These are phyloP conservation scores for Sander vitreus DNA, from an alignment of 2,113 vertebrate species.

Conservation along the genomic window DNA sequence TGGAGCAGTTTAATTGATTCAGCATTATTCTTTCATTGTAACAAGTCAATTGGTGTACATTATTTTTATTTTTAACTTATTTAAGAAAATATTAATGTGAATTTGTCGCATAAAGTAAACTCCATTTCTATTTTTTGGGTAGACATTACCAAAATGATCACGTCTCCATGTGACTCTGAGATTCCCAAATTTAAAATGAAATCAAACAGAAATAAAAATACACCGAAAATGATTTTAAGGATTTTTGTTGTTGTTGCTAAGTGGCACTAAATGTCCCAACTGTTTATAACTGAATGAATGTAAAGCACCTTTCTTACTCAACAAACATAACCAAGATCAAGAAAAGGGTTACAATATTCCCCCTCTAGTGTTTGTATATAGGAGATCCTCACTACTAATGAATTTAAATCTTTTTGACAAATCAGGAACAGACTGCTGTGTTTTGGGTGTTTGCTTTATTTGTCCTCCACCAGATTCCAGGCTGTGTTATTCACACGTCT, in stretches of 20 bases:
- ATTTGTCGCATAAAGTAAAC: not conserved
- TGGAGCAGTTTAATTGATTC: not conserved
- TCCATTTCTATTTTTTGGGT: not conserved
- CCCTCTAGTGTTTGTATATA: not conserved
- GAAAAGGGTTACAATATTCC: not conserved
- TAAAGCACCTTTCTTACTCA: not conserved
- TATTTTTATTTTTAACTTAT: not conserved
- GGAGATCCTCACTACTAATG: not conserved
- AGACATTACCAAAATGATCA: not conserved
- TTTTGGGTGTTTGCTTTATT: not conserved
- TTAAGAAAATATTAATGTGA: not conserved
- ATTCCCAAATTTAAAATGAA: not conserved
- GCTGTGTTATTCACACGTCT: constrained; percentile 40
- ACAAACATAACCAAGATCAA: not conserved
- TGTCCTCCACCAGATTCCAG: constrained; percentile 28
- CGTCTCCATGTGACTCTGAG: not conserved
- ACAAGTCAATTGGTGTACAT: not conserved
- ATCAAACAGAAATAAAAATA: not conserved
- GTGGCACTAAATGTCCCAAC: not conserved
- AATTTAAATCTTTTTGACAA: not conserved
- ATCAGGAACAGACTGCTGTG: not conserved
- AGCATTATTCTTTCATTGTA: too few relatives aligned
- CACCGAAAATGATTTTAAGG: too few relatives aligned
- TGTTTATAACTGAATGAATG: too few relatives aligned
- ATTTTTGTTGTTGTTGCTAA: not conserved